phyloP scores from a whole-genome alignment of 2,113 vertebrate genomes.

The Etia nguti region DNA sequence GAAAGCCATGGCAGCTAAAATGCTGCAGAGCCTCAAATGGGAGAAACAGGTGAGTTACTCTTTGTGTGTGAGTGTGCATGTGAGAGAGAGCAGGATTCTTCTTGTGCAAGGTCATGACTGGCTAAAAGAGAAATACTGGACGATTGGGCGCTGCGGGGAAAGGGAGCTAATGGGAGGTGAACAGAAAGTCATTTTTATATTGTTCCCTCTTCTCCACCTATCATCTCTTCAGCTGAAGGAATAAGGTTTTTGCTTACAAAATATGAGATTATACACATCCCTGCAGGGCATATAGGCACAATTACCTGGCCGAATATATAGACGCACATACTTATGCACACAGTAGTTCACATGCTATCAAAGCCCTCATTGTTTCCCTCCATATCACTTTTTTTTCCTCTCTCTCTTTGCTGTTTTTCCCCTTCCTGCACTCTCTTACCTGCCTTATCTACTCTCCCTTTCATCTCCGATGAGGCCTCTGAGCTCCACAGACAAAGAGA shows the following conservation, averaged over 20 bases:
- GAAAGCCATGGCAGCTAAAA: constrained; percentile 24
- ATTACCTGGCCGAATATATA: neutral
- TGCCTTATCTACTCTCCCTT: constrained; percentile 59
- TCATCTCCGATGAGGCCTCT: constrained; percentile 57
- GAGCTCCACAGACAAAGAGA: constrained; percentile 38
- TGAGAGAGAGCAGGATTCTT: constrained; percentile 3
- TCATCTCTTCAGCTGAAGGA: neutral
- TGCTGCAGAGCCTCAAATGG: constrained; percentile 28
- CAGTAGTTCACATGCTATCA: constrained; percentile 28
- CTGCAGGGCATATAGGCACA: neutral
- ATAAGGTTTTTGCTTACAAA: neutral
- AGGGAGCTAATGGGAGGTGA: constrained; percentile 23
- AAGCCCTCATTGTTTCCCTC: constrained; percentile 54
- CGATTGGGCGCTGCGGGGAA: neutral
- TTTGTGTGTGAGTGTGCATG: neutral
- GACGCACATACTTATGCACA: neutral
- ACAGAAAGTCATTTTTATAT: constrained; percentile 8
- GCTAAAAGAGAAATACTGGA: constrained; percentile 6
- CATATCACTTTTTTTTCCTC: constrained; percentile 57
- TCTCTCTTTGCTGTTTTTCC: constrained; percentile 31
- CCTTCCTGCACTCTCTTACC: constrained; percentile 63
- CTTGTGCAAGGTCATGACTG: constrained; percentile 28
- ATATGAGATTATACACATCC: neutral
- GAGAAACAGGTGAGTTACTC: constrained; percentile 56
- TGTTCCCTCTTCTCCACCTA: neutral